These are phyloP conservation scores for Xenopus tropicalis DNA, from an alignment of 2,113 vertebrate species.

Conservation along the genomic window UCB_Xtro_10.0 CM004446.2:75253501-75254000, in stretches of 20 bases:
- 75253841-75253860: too few relatives aligned
- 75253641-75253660: constrained; percentile 94
- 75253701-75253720: neutral
- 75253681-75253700: neutral
- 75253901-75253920: too few relatives aligned
- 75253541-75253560: constrained; percentile 89
- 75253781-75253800: too few relatives aligned
- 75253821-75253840: too few relatives aligned
- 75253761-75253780: neutral
- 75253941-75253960: too few relatives aligned
- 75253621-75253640: constrained; percentile 96
- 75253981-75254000: too few relatives aligned
- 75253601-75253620: constrained; percentile 91
- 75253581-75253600: constrained; percentile 95
- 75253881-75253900: too few relatives aligned
- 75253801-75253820: too few relatives aligned
- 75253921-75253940: too few relatives aligned
- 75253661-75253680: constrained; percentile 73
- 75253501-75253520: constrained; percentile 55
- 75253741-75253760: neutral
- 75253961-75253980: too few relatives aligned
- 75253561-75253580: constrained; percentile 95
- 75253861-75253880: too few relatives aligned
- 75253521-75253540: constrained; percentile 89
- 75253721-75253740: neutral